Percentiles rank a stretch among this genome's conserved stretches.
Conservation (phyloP, 2,113 vertebrate species). For the Chunga burmeisteri region DNA sequence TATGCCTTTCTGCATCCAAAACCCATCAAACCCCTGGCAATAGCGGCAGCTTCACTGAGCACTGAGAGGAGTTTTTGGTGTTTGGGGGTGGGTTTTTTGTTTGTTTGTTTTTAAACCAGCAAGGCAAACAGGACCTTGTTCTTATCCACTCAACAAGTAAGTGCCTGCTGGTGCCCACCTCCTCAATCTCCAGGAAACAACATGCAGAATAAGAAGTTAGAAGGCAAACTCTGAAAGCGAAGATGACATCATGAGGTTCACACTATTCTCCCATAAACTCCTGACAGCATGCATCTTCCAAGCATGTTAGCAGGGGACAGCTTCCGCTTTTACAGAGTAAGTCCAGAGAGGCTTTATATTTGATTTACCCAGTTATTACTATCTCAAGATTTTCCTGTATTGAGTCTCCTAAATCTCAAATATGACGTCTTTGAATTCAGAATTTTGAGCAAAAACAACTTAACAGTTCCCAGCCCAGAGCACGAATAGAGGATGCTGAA, state of each 20-base stretch:
- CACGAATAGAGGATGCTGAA: neutral
- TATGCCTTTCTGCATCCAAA: neutral
- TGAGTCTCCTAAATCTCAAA: neutral
- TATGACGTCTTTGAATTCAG: neutral
- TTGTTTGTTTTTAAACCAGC: neutral
- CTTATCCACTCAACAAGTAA: neutral
- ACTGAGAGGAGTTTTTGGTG: neutral
- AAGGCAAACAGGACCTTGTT: neutral
- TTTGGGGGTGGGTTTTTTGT: neutral
- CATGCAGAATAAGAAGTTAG: neutral
- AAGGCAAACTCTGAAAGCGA: neutral
- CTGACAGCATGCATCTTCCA: neutral
- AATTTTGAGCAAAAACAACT: neutral
- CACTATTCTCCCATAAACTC: neutral
- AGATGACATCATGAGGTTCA: neutral
- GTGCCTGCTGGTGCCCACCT: neutral
- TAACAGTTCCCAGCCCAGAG: neutral
- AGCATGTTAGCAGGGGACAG: neutral
- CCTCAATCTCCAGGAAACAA: neutral
- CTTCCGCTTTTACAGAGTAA: neutral
- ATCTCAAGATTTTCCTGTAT: neutral
- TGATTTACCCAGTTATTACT: neutral
- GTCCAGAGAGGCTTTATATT: neutral
- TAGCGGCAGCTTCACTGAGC: neutral
- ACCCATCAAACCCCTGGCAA: neutral